Evolutionary conservation across 2,888 invertebrate species (phyloP), one percentile per base, ranked within the genome.

Genomic region (Noctua janthina): DNA sequence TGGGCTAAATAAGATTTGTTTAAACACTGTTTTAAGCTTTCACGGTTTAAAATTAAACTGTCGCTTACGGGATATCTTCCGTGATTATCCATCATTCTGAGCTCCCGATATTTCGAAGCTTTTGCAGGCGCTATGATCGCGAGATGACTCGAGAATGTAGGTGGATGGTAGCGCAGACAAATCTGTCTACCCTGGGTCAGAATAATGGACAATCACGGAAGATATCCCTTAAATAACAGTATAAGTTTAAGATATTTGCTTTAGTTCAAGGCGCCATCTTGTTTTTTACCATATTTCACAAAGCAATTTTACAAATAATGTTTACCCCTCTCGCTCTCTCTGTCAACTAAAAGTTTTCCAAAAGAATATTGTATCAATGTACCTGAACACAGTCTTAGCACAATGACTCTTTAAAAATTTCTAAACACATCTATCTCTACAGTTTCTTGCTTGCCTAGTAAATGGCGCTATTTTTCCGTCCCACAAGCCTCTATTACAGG

Each of bases 401-500:
- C 51, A 68, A 76, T 54, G 5, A 66, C 39, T 77, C 39, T 39
- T 39, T 62, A 73, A 67, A 72, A 67, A 70, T 15, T 59, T 20
- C 13, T 35, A 23, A n/a, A 64, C 11, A 59, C 29, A 35, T 15
- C n/a, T 56, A 64, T 62, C 35, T 29, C 29, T 68, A 69, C 15
- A 71, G 43, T 54, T 71, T 74, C 69, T 71, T 68, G 74, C 85
- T 68, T 54, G 70, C 56, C 54, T 56, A 68, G 76, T 77, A 68
- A 49, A 70, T 76, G 7, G 23, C 56, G 69, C 51, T 43, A 76
- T 74, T 84, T 79, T 74, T 71, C 75, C 66, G 49, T 35, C 75
- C 66, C 68, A 72, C 73, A 71, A 82, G 56, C 78, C 29, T 79
- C 72, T 76, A 77, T 77, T 74, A 87, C 85, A 72, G 78, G 76